Base-by-base conservation (phyloP, 2,797 vertebrate species). In the Botia almorhae region DNA sequence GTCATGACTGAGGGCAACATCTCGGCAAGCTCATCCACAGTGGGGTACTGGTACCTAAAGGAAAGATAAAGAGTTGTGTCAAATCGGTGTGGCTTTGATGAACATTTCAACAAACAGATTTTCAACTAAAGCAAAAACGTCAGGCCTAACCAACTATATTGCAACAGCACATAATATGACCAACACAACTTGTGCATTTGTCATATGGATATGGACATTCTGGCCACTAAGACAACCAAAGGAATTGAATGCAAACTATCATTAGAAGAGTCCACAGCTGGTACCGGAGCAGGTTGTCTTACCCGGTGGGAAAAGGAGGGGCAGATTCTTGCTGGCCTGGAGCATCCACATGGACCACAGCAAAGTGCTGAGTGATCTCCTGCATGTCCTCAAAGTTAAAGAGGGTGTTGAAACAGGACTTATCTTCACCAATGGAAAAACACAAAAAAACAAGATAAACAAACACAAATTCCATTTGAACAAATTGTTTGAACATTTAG, bases 321-420 rank as follows among this genome's bases (percentile, higher is more conserved):
- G 96, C 96, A 50, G 93, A 95, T 90, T 98, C 95, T 90, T 99
- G 97, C 84, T 98, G 97, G 81, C 97, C 97, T 1, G 97, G 97
- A 75, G 97, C 96, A 69, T 99, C 97, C 64, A 98, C 94, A 0
- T 98, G 97, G 83, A 96, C 95, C 68, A 98, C 96, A 1, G 96
- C 95, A 87, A 98, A 98, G 89, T 98, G 96, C 83, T 97, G 96
- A 0, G 96, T 98, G 88, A 98, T 96, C 85, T 98, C 97, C 78
- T 96, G 95, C 97, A 98, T 98, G 89, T 98, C 97, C 86, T 98
- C 97, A 0, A 95, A 98, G 94, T 98, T 98, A 87, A 98, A 99
- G 88, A 99, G 95, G 0, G 96, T 95, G 21, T 97, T 98, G 89
- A 98, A 99, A 90, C 97, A 99, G 53, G 97, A 98, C 86, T 98